Evolutionary conservation across 2,797 vertebrate genomes (phyloP).

Genomic region (Periparus ater): DNA sequence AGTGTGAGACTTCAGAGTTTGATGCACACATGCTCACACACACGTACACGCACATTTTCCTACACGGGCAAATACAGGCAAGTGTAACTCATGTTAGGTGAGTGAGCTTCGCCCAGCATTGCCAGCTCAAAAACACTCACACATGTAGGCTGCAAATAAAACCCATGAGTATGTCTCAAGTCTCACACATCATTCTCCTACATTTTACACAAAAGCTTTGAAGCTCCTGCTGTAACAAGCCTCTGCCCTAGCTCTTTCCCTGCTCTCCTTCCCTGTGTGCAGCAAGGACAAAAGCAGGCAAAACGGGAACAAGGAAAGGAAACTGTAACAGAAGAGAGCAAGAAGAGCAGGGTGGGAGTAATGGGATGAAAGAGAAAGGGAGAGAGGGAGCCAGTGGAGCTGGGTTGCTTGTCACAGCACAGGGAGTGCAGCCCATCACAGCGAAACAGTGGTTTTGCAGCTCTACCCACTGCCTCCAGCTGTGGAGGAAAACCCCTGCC

Average conservation of each 20-base stretch:
- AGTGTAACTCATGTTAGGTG: fast-evolving
- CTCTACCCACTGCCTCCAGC: background rate
- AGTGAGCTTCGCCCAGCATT: background rate
- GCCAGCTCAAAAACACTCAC: background rate
- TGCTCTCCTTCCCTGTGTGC: background rate
- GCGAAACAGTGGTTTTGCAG: conserved; percentile 31
- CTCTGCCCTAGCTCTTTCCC: background rate
- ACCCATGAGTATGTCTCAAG: background rate
- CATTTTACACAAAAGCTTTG: background rate
- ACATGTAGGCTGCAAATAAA: background rate
- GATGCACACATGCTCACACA: background rate
- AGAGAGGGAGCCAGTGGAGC: background rate
- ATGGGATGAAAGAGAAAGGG: background rate
- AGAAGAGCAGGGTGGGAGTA: background rate
- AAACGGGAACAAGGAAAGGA: background rate
- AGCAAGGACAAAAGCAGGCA: background rate
- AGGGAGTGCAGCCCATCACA: background rate
- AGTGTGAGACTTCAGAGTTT: background rate
- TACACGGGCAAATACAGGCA: fast-evolving
- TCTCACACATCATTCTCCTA: background rate
- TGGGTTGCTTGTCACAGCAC: conserved; percentile 14
- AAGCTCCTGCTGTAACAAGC: background rate
- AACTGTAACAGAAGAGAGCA: background rate
- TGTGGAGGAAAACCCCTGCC: background rate
- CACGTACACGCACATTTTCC: fast-evolving